Evolutionary conservation across 1,140 invertebrate genomes (phyloP).

Genomic region (Andricus grossulariae): DNA sequence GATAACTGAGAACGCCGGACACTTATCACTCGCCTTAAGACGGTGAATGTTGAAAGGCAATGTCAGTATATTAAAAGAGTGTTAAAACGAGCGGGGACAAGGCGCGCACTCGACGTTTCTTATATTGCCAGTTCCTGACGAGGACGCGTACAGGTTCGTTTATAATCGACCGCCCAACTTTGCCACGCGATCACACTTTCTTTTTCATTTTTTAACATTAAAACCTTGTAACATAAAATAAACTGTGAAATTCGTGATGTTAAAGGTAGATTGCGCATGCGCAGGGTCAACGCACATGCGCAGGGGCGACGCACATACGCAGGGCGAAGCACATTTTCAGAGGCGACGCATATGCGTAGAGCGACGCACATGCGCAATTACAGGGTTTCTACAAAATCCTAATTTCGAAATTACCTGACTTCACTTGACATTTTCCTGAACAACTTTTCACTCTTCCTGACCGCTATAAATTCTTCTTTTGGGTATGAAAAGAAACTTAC

Average conservation of each 20-base stretch:
- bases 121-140: constrained; percentile 44
- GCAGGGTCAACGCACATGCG: too few relatives aligned
- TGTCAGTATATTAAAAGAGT: constrained; percentile 56
- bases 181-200: constrained; percentile 1
- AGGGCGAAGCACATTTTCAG: too few relatives aligned
- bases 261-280: too few relatives aligned
- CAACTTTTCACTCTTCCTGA: too few relatives aligned
- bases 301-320: too few relatives aligned
- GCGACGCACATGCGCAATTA: too few relatives aligned
- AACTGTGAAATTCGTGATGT: not conserved
- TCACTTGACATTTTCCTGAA: too few relatives aligned
- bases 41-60: constrained; percentile 55
- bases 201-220: not conserved
- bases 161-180: constrained; percentile 38
- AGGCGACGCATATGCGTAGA: too few relatives aligned
- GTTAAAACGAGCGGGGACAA: constrained; percentile 53
- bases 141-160: constrained; percentile 50
- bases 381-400: too few relatives aligned
- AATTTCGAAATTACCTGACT: too few relatives aligned
- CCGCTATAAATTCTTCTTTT: too few relatives aligned
- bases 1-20: constrained; percentile 44
- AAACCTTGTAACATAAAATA: not conserved
- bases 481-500: too few relatives aligned
- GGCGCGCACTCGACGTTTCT: constrained; percentile 48
- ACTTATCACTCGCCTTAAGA: constrained; percentile 57